Base-by-base conservation (phyloP, 1,140 invertebrate genomes). In the Acromyrmex heyeri region DNA sequence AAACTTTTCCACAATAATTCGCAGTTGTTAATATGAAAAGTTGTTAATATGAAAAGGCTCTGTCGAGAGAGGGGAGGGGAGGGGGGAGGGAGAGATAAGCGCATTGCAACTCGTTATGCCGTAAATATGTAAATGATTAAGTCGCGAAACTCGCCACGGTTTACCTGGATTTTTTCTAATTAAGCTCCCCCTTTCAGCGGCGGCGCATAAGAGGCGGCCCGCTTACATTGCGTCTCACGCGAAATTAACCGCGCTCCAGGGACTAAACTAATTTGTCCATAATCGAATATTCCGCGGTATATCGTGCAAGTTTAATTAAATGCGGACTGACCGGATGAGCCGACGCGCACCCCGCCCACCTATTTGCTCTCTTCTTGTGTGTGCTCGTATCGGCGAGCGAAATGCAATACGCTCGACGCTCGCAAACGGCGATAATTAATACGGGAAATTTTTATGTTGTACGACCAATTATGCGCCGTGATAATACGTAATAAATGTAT, bases 281-380 rank as follows among this genome's bases (percentile, higher is more conserved):
- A 91, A 91, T 91, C 91, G 88, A 91, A 91, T 91, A 91, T 91
- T 87, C 64, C 91, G 87, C 87, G 85, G 91, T 91, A 89, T 91
- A 91, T 91, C 90, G 88, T 88, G 88, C 87, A 90, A 91, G 88
- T 91, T 91, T 91, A 91, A 91, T 91, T 91, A 91, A 91, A 91
- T 91, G 85, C 88, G 85, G 88, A 90, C 75, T 88, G 86, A 88
- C 91, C 91, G 90, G 86, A 86, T 90, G 88, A 75, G 85, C 34
- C 85, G 16, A 59, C 24, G 48, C 79, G 38, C 50, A 55, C 38
- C 21, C 83, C 62, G 18, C 59, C 73, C 44, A 64, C 38, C 72
- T 83, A 87, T 89, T 82, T 78, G 65, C 83, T 12, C 64, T 67
- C 76, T 53, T 64, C 77, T 61, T 79, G n/a, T 30, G 48, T 30